Evolutionary conservation across 2,113 vertebrate genomes (phyloP), one percentile per base, ranked within the genome.

Genomic region (Mohoua ochrocephala): DNA sequence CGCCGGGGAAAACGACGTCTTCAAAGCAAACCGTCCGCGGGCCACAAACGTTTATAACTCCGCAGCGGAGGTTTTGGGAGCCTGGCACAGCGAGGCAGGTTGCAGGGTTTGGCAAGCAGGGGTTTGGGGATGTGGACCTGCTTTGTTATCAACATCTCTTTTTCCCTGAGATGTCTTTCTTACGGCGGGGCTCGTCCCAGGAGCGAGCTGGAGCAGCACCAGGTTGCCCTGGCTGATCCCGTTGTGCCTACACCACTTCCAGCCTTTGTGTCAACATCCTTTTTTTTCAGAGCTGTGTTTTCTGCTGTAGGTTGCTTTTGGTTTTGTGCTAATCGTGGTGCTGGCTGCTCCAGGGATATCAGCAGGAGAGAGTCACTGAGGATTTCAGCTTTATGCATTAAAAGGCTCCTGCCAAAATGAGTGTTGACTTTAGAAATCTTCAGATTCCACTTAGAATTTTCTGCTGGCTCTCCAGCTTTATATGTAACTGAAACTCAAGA

Each of bases 351-450:
- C 67, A 33, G 64, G 82, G 78, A 8, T 77, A 63, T 79, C 93
- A 90, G 82, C 90, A 71, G 90, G 82, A 91, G 74, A 92, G 52
- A 86, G 76, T 80, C 87, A n/a, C 92, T 6, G 60, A 68, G 90
- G 76, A 68, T 59, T 96, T 95, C 96, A 87, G 86, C 93, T 95
- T 93, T 93, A 50, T 81, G 44, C 76, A 57, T 93, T 81, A 78
- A 93, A 81, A 75, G 7, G 44, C 44, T 84, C 60, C 56, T 94
- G 96, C 96, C 96, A 96, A 68, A 92, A 27, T 15, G 60, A 39
- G 24, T 95, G 93, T 96, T 96, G 95, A 96, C 93, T 96, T 93
- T 84, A 96, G 93, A 93, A 95, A 94, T 96, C 94, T 96, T 97
- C 92, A 53, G 91, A 95, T 97, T 97, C 96, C 95, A 89, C 61